A percentile compares a stretch with the other conserved stretches of the same genome.
These are phyloP conservation scores for Spodoptera exigua DNA, from an alignment of 2,888 invertebrate genomes.

Conservation along the genomic window DNA sequence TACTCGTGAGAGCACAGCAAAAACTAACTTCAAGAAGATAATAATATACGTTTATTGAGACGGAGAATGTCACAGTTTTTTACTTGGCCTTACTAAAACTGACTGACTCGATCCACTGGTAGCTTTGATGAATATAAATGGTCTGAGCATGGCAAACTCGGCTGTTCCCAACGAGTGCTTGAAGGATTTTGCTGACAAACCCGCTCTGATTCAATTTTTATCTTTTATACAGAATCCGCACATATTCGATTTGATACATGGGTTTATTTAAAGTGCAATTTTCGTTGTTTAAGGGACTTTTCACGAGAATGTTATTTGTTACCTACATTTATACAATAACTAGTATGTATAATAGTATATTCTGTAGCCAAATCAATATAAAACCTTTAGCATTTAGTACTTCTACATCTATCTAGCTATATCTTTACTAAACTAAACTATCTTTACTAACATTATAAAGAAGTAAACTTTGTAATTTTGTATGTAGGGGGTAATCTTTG, in stretches of 20 bases:
- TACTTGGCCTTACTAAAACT: conserved; percentile 38
- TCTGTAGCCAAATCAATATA: no score
- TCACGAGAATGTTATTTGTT: no score
- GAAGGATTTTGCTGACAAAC: conserved; percentile 58
- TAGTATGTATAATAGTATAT: no score
- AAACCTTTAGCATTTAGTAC: no score
- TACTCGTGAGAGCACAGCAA: no score
- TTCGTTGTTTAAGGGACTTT: no score
- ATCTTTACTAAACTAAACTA: no score
- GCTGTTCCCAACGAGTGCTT: conserved; percentile 52
- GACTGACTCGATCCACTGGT: conserved; percentile 47
- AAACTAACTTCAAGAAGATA: conserved; percentile 1
- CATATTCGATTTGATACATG: conserved; percentile 35
- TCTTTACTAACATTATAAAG: no score
- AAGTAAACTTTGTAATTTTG: no score
- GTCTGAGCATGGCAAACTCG: conserved; percentile 47
- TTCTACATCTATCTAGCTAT: no score
- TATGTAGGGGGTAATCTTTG: no score
- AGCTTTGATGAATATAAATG: conserved; percentile 65
- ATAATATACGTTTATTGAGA: conserved; percentile 27
- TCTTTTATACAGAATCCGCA: conserved; percentile 46
- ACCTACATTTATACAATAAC: no score
- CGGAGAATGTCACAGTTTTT: conserved; percentile 43
- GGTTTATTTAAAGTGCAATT: background rate
- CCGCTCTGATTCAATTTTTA: conserved; percentile 61